Base-by-base conservation (phyloP, 2,888 invertebrate genomes). In the Thecophora atra region DNA sequence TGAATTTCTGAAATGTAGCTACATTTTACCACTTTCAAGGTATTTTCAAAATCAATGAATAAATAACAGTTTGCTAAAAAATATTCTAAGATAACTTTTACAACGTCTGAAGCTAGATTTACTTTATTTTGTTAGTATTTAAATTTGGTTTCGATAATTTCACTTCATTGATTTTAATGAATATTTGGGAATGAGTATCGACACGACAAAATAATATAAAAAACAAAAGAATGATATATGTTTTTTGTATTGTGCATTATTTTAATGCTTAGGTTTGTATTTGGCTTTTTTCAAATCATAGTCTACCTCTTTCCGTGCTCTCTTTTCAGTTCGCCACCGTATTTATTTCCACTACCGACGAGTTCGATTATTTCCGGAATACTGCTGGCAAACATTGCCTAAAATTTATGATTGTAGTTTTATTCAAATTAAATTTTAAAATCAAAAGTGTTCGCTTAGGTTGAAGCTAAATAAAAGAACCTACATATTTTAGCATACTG, bases 361-460 rank as follows among this genome's bases (percentile, higher is more conserved):
- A 99, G 96, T 91, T 98, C 98, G 91, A 97, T 97, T 91, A 99
- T 98, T 94, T 99, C 98, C 89, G 98, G 98, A 90, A 99, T 97
- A 93, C 97, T 97, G 93, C 97, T 97, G 91, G 98, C 98, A 94
- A 99, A 99, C 93, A 98, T 97, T 91, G 98, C 98, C 97, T 97
- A 94, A 89, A 93, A 87, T 84, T 83, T 80, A 37, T 37, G 37
- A 37, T 47, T 47, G 30, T 30, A 56, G 30, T 60, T 30, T n/a
- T n/a, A 30, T 30, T 60, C 3, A 60, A 30, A 30, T 30, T n/a
- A 60, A n/a, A 60, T 17, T 30, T 4, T 30, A 30, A n/a, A 5
- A n/a, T 60, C 17, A 7, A 30, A 58, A 58, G 26, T 37, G 37
- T 37, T 8, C 37, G 37, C 6, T 6, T 37, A 37, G 37, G 37